phyloP scores from a whole-genome alignment of 2,888 invertebrate genomes.

The Silvanus unidentatus region DNA sequence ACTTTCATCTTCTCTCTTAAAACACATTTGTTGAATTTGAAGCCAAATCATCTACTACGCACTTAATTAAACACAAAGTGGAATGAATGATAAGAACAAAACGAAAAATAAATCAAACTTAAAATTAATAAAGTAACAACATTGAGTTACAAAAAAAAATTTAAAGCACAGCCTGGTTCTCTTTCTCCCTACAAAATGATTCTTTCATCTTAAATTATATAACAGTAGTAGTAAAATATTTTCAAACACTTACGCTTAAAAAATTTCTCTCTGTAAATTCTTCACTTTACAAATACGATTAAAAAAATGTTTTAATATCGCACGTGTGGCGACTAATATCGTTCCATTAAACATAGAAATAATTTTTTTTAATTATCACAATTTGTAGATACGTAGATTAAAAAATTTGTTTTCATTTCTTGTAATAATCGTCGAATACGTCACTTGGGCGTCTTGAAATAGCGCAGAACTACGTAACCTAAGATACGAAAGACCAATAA shows the following conservation, averaged over 20 bases:
- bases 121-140: conserved; percentile 30
- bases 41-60: too few species aligned
- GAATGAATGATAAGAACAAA: conserved; percentile 32
- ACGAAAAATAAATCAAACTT: conserved; percentile 19
- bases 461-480: conserved; percentile 68
- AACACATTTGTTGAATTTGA: too few species aligned
- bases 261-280: neutral
- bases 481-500: conserved; percentile 64
- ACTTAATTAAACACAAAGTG: conserved; percentile 28
- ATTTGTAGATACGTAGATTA: conserved; percentile 26
- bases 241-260: neutral
- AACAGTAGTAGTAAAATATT: neutral
- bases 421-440: conserved; percentile 22
- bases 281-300: neutral
- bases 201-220: neutral
- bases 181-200: neutral
- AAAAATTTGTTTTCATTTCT: conserved; percentile 8
- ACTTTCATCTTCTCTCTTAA: conserved; percentile 6
- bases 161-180: conserved; percentile 37
- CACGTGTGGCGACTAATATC: neutral
- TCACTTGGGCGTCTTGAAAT: conserved; percentile 63
- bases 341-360: conserved; percentile 12
- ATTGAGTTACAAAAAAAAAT: conserved; percentile 29
- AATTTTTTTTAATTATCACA: conserved; percentile 27
- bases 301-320: neutral